These are phyloP conservation scores for Oppia nitens DNA, from an alignment of 1,140 invertebrate species.

Conservation along the genomic window DNA sequence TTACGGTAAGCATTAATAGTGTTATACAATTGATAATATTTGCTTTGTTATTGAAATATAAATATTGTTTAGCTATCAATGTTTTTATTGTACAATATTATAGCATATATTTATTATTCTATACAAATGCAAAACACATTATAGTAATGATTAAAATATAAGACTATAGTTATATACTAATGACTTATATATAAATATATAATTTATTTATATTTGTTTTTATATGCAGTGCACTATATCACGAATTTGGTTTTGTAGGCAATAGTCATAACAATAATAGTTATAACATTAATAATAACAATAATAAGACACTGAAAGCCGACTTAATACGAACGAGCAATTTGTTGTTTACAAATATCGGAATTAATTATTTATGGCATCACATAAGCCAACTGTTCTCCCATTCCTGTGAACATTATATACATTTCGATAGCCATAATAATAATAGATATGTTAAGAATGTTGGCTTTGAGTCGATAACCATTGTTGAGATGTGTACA, in stretches of 20 bases:
- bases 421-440: neutral
- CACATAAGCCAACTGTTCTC: neutral
- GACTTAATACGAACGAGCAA: slow-evolving; percentile 8
- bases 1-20: slow-evolving; percentile 42
- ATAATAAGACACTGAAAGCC: neutral
- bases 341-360: slow-evolving; percentile 14
- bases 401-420: neutral
- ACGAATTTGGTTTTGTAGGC: too few relatives aligned
- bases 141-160: too few relatives aligned
- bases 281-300: neutral
- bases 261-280: neutral
- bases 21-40: too few relatives aligned
- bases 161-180: too few relatives aligned
- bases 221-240: slow-evolving; percentile 7
- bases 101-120: too few relatives aligned
- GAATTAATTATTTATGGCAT: slow-evolving; percentile 16
- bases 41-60: too few relatives aligned
- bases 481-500: slow-evolving; percentile 12
- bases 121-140: too few relatives aligned
- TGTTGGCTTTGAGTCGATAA: slow-evolving; percentile 10
- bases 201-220: too few relatives aligned
- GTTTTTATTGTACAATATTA: too few relatives aligned
- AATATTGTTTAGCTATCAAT: too few relatives aligned
- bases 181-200: too few relatives aligned
- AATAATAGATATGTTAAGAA: slow-evolving; percentile 3